Evolutionary conservation across 2,113 vertebrate genomes (phyloP).

Genomic region (Microtus ochrogaster): DNA sequence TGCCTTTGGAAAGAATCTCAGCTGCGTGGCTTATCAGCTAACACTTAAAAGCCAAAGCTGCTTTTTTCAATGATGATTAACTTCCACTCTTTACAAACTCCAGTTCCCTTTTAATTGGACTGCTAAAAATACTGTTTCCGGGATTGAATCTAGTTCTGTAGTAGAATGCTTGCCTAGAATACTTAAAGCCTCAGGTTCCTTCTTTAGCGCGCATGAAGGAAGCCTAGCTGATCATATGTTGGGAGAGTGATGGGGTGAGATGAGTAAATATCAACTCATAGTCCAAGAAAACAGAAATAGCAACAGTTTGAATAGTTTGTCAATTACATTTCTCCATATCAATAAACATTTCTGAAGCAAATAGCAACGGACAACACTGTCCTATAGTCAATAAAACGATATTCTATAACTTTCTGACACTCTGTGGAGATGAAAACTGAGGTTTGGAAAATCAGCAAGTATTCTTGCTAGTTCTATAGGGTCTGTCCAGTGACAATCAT

Average conservation of each 20-base stretch:
- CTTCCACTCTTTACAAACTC: not conserved
- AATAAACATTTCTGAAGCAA: not conserved
- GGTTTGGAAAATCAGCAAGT: not conserved
- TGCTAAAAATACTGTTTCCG: not conserved
- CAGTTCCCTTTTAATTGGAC: not conserved
- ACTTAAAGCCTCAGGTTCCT: not conserved
- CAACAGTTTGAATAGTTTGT: not conserved
- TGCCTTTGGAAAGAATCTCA: not conserved
- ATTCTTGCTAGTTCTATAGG: not conserved
- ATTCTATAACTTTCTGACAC: not conserved
- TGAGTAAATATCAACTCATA: not conserved
- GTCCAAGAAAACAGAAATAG: not conserved
- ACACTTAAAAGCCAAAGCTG: not conserved
- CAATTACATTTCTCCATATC: not conserved
- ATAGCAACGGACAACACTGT: not conserved
- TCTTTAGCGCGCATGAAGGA: not conserved
- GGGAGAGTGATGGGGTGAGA: not conserved
- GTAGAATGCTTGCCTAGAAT: not conserved
- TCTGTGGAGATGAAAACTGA: not conserved
- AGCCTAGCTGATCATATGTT: not conserved
- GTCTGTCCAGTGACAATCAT: fast-evolving
- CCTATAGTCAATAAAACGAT: not conserved
- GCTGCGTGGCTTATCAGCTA: not conserved
- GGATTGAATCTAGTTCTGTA: too few relatives aligned
- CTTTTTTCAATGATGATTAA: not conserved